Conservation (phyloP, 2,113 vertebrate genomes). For the Mastomys coucha region DNA sequence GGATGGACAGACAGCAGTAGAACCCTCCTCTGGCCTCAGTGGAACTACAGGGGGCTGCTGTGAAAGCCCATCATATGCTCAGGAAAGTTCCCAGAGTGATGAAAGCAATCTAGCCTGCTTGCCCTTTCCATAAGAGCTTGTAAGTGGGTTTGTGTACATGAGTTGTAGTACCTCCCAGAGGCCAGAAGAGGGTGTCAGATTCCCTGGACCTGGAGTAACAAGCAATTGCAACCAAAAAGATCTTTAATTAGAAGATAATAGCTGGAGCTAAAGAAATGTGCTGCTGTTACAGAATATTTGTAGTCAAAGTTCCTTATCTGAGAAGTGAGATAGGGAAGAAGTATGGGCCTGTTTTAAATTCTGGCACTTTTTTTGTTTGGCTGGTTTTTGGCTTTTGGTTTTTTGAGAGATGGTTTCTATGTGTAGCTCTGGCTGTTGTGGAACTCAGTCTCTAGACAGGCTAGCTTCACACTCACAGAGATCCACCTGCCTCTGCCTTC, state of each 20-base stretch:
- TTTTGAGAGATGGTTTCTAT: neutral
- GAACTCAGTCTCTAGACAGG: neutral
- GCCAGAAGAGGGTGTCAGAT: slow-evolving; percentile 3
- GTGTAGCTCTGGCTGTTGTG: neutral
- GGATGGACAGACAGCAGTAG: neutral
- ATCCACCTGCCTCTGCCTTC: neutral
- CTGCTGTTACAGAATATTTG: neutral
- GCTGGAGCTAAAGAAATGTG: neutral
- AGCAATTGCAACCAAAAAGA: neutral
- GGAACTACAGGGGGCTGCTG: neutral
- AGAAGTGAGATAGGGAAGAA: neutral
- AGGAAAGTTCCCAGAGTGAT: neutral
- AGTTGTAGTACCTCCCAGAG: neutral
- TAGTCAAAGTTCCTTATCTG: neutral
- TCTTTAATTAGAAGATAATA: neutral
- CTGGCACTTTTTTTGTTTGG: too few relatives aligned
- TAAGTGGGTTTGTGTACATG: neutral
- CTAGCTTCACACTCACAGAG: neutral
- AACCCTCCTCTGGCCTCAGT: neutral
- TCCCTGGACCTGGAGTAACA: neutral
- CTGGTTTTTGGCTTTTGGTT: neutral
- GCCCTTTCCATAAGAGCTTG: neutral
- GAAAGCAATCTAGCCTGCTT: neutral
- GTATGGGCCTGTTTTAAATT: neutral
- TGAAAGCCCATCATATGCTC: neutral